Evolutionary conservation across 1,140 invertebrate genomes (phyloP), one percentile per base, ranked within the genome.

Genomic region (Zeugodacus cucurbitae): DNA sequence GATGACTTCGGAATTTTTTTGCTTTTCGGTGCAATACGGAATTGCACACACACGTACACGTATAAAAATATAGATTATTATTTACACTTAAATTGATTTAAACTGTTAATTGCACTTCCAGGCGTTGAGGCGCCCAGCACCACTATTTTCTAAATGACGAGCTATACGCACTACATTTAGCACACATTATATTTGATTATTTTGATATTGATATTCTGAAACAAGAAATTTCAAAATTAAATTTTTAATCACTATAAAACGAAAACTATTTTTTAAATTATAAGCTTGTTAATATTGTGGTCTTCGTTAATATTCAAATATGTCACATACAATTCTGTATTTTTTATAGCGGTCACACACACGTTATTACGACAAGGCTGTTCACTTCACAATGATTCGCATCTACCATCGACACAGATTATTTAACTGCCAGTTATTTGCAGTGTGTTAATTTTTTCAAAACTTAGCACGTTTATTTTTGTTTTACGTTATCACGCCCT

Each of bases 1-100:
- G 90, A 89, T 90, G 91, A 90, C 88, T 92, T 92, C 58, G 91
- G 91, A 92, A 92, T 92, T 91, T 92, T 91, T 90, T 87, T n/a
- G 86, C 70, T 74, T 89, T 74, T 82, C 62, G 41, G 87, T 87
- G 70, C 70, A 78, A 78, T 89, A 59, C 48, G 82, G 82, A 86
- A 85, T 70, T 85, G 88, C 88, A 88, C 74, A 78, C 74, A 82
- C 74, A 44, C 41, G 74, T 8, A 26, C 26, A 78, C 34, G 70
- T 82, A 82, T 22, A 82, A 48, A 82, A 82, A 82, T n/a, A 82
- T 82, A 74, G 4, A 74, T 37, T 32, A 32, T 67, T 74, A 74
- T 74, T 74, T 74, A 37, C 32, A 74, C 32, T 74, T 74, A 74
- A 74, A 74, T 48, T 82, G 10, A 82, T 26, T 41, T 74, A 6